A percentile compares a stretch with the other conserved stretches of the same genome.
phyloP scores from a whole-genome alignment of 1,140 invertebrate genomes.

The Metopolophium dirhodum region DNA sequence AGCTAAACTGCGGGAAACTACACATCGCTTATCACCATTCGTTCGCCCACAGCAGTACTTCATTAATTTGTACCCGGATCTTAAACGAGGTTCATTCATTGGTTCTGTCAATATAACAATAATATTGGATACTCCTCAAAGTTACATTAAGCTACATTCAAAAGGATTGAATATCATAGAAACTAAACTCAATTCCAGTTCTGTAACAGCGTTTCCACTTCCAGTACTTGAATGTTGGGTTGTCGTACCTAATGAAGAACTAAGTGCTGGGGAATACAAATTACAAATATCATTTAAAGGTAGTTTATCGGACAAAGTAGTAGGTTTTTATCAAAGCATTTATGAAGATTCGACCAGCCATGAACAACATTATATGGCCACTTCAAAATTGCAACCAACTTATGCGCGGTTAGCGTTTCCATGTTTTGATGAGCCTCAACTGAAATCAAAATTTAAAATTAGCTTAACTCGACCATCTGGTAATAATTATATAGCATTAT shows the following conservation, averaged over 20 bases:
- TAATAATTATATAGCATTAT: slow-evolving; percentile 74
- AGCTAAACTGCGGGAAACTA: slow-evolving; percentile 60
- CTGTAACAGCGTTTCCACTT: slow-evolving; percentile 64
- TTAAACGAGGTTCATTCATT: slow-evolving; percentile 72
- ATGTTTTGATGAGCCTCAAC: slow-evolving; percentile 93
- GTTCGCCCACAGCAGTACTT: slow-evolving; percentile 78
- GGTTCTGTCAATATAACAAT: slow-evolving; percentile 77
- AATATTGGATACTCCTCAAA: slow-evolving; percentile 67
- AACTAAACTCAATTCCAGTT: slow-evolving; percentile 42
- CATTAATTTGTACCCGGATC: slow-evolving; percentile 74
- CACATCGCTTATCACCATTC: slow-evolving; percentile 71
- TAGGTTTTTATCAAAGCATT: slow-evolving; percentile 80
- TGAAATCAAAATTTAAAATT: slow-evolving; percentile 88
- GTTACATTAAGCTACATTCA: slow-evolving; percentile 74
- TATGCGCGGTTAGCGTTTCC: slow-evolving; percentile 91
- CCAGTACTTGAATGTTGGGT: slow-evolving; percentile 73
- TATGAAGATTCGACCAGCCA: slow-evolving; percentile 68
- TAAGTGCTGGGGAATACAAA: slow-evolving; percentile 70
- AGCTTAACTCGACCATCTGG: slow-evolving; percentile 74
- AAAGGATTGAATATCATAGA: slow-evolving; percentile 69
- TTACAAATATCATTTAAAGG: slow-evolving; percentile 74
- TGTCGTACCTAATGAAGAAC: slow-evolving; percentile 65
- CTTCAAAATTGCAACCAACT: slow-evolving; percentile 92
- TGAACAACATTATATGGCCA: slow-evolving; percentile 77
- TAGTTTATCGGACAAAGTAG: slow-evolving; percentile 72